Evolutionary conservation across 2,888 invertebrate genomes (phyloP).

Genomic region (Mythimna loreyi): DNA sequence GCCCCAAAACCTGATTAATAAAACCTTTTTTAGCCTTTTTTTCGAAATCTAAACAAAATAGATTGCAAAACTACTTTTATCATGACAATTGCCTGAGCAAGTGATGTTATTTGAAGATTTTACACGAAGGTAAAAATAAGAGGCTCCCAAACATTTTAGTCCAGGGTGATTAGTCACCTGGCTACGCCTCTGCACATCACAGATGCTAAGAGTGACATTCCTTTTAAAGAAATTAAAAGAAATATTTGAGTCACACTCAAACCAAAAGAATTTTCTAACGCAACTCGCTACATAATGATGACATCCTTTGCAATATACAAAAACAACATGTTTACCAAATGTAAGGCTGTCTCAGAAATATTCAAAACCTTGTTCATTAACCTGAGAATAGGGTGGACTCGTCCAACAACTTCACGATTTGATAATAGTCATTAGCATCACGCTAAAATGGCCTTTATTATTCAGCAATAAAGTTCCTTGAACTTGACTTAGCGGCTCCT

Average conservation of each 20-base stretch:
- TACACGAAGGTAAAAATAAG: too few species aligned
- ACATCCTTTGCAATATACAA: conserved; percentile 19
- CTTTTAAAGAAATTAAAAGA: not conserved
- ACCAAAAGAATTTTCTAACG: not conserved
- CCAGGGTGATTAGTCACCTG: too few species aligned
- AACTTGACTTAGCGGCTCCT: conserved; percentile 57
- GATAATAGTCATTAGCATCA: conserved; percentile 49
- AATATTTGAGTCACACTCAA: conserved; percentile 12
- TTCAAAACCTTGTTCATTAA: conserved; percentile 61
- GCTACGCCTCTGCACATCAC: too few species aligned
- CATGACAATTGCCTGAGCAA: too few species aligned
- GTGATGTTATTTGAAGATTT: too few species aligned
- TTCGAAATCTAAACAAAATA: too few species aligned
- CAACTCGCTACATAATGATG: conserved; percentile 6
- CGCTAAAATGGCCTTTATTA: conserved; percentile 59
- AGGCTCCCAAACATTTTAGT: too few species aligned
- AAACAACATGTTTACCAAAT: conserved; percentile 50
- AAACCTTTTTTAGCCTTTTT: too few species aligned
- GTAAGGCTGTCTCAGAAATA: conserved; percentile 46
- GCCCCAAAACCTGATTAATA: too few species aligned
- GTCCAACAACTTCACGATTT: conserved; percentile 57
- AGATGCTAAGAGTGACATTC: conserved; percentile 21
- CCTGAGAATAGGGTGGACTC: conserved; percentile 56
- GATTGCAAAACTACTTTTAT: too few species aligned
- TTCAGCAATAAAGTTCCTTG: conserved; percentile 60